A percentile compares a stretch with the other conserved stretches of the same genome.
phyloP scores from a whole-genome alignment of 2,888 invertebrate species.

The Hesperia comma region DNA sequence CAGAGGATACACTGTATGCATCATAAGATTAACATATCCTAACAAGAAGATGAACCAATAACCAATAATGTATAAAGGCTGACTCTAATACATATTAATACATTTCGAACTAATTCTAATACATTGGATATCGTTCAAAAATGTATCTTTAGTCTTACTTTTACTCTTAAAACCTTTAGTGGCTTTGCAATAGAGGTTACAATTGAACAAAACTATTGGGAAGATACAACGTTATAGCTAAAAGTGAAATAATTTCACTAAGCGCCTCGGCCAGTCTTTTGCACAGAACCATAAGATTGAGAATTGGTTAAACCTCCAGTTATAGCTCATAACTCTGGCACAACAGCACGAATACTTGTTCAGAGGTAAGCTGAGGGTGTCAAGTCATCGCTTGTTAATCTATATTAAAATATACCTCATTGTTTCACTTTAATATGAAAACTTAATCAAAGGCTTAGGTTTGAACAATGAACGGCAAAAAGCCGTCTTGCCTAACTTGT shows the following conservation, averaged over 20 bases:
- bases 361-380: slow-evolving; percentile 56
- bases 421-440: slow-evolving; percentile 74
- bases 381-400: slow-evolving; percentile 81
- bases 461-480: slow-evolving; percentile 34
- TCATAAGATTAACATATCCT: slow-evolving; percentile 63
- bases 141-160: slow-evolving; percentile 38
- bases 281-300: slow-evolving; percentile 21
- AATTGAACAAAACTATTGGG: slow-evolving; percentile 25
- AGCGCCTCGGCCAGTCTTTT: slow-evolving; percentile 12
- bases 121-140: slow-evolving; percentile 58
- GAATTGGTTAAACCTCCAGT: slow-evolving; percentile 15
- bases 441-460: slow-evolving; percentile 65
- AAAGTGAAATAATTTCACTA: slow-evolving; percentile 9
- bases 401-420: slow-evolving; percentile 81
- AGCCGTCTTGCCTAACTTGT: slow-evolving; percentile 28
- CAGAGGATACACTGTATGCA: slow-evolving; percentile 56
- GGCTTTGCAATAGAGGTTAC: slow-evolving; percentile 39
- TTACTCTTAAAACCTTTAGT: slow-evolving; percentile 34
- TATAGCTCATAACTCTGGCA: background rate
- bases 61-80: slow-evolving; percentile 74
- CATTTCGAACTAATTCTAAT: slow-evolving; percentile 73
- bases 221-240: background rate
- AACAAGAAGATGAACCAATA: slow-evolving; percentile 72
- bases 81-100: slow-evolving; percentile 79
- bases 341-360: slow-evolving; percentile 26